Conservation (phyloP, 2,113 vertebrate genomes). For the Stomatorhinus ivindoensis region DNA sequence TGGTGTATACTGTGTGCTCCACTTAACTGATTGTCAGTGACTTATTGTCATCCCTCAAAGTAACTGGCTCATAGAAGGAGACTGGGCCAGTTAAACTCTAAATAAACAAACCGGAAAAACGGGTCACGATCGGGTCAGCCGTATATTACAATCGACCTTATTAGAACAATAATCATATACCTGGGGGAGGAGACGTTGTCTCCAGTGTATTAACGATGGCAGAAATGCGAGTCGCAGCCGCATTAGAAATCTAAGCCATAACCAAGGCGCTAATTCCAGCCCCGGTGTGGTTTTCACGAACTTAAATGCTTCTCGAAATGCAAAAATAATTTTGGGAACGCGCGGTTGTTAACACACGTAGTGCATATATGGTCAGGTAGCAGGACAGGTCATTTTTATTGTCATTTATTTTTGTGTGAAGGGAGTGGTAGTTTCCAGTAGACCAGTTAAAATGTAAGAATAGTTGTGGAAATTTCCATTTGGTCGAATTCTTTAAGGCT, state of each 20-base stretch:
- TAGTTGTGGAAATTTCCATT: slow-evolving; percentile 7
- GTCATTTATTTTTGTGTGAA: background rate
- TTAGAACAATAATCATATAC: background rate
- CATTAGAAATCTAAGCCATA: background rate
- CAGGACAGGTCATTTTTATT: background rate
- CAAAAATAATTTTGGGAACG: background rate
- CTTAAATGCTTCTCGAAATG: background rate
- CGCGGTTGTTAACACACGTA: background rate
- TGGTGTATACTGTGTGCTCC: background rate
- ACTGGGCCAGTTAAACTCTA: background rate
- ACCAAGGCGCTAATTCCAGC: background rate
- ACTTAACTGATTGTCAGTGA: background rate
- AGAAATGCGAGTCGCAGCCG: background rate
- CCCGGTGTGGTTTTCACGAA: background rate
- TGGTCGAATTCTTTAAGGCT: background rate
- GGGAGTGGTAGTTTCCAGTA: background rate
- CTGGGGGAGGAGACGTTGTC: background rate
- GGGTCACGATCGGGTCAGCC: background rate
- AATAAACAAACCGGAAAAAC: background rate
- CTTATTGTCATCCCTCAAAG: background rate
- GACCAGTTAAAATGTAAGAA: background rate
- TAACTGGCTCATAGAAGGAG: background rate
- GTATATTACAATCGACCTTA: background rate
- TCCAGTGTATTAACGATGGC: background rate
- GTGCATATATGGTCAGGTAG: background rate